Evolutionary conservation across 1,140 invertebrate genomes (phyloP).

Genomic region (Leptoteleia sp.): DNA sequence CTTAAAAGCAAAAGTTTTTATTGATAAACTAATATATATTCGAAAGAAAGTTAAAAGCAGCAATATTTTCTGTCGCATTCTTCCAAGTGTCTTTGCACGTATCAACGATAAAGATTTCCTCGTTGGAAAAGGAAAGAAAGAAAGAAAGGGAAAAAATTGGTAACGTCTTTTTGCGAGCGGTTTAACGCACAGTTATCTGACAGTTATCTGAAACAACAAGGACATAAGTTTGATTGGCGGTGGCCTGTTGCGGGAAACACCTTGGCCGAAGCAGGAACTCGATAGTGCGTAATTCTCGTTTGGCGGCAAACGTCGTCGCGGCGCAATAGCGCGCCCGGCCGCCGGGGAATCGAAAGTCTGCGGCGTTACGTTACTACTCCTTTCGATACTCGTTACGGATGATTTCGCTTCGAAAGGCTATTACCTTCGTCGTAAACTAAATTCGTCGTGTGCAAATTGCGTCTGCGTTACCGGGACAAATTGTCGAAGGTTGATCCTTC

Average conservation of each 20-base stretch:
- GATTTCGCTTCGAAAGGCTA: slow-evolving; percentile 71
- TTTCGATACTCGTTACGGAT: slow-evolving; percentile 72
- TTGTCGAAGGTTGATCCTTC: slow-evolving; percentile 30
- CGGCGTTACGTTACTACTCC: slow-evolving; percentile 64
- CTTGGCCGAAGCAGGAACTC: slow-evolving; percentile 28
- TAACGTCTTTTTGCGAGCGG: too few relatives aligned
- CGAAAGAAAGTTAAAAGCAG: too few relatives aligned
- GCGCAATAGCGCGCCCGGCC: slow-evolving; percentile 32
- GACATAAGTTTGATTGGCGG: slow-evolving; percentile 43
- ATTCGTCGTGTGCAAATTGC: slow-evolving; percentile 54
- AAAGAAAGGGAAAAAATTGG: too few relatives aligned
- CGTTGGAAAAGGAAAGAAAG: slow-evolving; percentile 1
- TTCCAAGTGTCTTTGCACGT: too few relatives aligned
- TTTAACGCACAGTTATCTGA: too few relatives aligned
- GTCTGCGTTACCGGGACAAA: slow-evolving; percentile 18
- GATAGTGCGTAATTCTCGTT: slow-evolving; percentile 25
- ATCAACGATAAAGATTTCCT: slow-evolving; percentile 4
- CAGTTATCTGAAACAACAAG: slow-evolving; percentile 56
- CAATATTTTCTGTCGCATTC: too few relatives aligned
- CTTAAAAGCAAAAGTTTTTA: too few relatives aligned
- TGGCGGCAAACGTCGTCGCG: background rate
- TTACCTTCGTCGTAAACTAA: too few relatives aligned
- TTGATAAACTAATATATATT: too few relatives aligned
- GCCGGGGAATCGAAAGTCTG: slow-evolving; percentile 71
- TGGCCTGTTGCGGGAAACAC: slow-evolving; percentile 45